Evolutionary conservation across 2,888 invertebrate genomes (phyloP), one percentile per base, ranked within the genome.

Genomic region (Physocephala rufipes): DNA sequence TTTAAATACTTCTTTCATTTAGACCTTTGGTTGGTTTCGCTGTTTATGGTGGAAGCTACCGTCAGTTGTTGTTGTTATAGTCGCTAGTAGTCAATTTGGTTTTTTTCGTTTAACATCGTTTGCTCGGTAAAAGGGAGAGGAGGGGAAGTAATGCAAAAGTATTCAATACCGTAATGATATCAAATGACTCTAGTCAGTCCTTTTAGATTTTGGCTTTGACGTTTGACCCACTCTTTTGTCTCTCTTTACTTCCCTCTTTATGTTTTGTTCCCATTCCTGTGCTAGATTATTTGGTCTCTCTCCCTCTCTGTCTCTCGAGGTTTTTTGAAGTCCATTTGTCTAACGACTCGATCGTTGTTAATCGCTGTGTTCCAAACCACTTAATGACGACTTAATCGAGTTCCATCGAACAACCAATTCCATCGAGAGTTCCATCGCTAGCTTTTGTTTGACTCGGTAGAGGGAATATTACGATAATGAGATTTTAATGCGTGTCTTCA

Each of bases 351-450:
- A 15, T 19, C 49, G 12, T 19, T 21, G 63, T 24, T 26, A 65
- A 30, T 58, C 67, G 19, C 73, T 74, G n/a, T 73, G 73, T 74
- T 76, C 74, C 80, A 82, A 81, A 79, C 81, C 81, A 82, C 81
- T 80, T 82, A 84, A 84, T 81, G 83, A 80, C 77, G 78, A 80
- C 28, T 24, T 62, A 62, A 28, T 62, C n/a, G n/a, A n/a, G 68
- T 68, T 75, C 74, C 74, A n/a, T n/a, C n/a, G n/a, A n/a, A n/a
- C 74, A 73, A 65, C 69, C 67, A 70, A 59, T 28, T 47, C 55
- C 49, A 61, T 28, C 21, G 45, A 13, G 30, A 28, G 30, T 19
- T 21, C 51, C 19, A 9, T 9, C 4, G 9, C 36, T 4, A 15
- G 51, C 19, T 51, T 4, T 16, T 13, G 45, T n/a, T 47, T 59